Base-by-base conservation (phyloP, 2,797 vertebrate genomes). In the Sebastes glaucus region DNA sequence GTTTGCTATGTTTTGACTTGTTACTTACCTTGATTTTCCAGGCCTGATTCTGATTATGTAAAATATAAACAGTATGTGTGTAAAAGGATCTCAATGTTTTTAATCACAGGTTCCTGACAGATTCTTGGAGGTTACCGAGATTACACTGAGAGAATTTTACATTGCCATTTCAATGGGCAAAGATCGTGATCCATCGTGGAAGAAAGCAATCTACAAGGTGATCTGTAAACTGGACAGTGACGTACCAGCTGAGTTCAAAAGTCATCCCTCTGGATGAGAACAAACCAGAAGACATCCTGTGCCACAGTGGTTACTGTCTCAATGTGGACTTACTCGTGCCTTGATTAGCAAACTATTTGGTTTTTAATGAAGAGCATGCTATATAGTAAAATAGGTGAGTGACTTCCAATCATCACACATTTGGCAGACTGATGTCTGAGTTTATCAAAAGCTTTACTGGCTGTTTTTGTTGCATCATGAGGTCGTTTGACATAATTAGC, bases 191-290 rank as follows among this genome's bases (percentile, higher is more conserved):
- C 97, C 97, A 4, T 98, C 97, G 69, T 99, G 98, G 98, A 99
- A 99, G 94, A 99, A 99, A 92, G 93, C 96, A 9, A 99, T 99
- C 94, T 99, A 99, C 94, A 99, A 98, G 94, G 96, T 98, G 10
- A 99, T 99, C 95, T 97, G 97, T 52, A 99, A 98, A 94, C 94
- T 98, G 89, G 98, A 99, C 94, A 95, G 96, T 18, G 95, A 97
- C 6, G 94, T 98, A 42, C 97, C 98, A 1, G 94, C 95, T 62
- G 93, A 91, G 49, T 97, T 98, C 93, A 97, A 95, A 90, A 93
- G 87, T 7, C 78, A 93, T 4, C 78, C 71, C 69, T 94, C 90
- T 62, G 93, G 92, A 81, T 96, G 65, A 89, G 57, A 63, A 57
- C 18, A 25, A 35, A 49, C 18, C 42, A 71, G 72, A 46, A 10